phyloP scores from a whole-genome alignment of 2,113 vertebrate genomes.

The Paralichthys olivaceus region DNA sequence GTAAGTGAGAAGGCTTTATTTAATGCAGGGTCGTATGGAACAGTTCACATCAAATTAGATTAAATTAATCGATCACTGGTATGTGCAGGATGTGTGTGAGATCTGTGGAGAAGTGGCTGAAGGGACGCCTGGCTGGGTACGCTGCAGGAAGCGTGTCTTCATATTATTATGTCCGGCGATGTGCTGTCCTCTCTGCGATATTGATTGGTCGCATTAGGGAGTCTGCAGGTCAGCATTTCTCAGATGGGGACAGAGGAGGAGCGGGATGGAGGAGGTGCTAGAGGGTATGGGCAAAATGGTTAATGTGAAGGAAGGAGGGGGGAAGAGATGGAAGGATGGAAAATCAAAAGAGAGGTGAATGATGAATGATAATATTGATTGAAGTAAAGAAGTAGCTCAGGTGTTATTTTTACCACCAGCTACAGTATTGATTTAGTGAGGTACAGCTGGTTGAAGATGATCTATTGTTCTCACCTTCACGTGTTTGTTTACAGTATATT shows the following conservation, averaged over 20 bases:
- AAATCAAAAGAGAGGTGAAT: conserved; percentile 39
- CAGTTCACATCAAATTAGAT: conserved; percentile 55
- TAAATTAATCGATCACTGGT: conserved; percentile 62
- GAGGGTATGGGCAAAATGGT: conserved; percentile 19
- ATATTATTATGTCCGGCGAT: conserved; percentile 65
- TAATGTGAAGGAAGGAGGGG: conserved; percentile 6
- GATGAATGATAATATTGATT: conserved; percentile 22
- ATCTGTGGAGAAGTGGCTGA: conserved; percentile 21
- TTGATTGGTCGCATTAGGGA: conserved; percentile 74
- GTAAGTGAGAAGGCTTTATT: conserved; percentile 60
- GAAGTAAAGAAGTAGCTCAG: not conserved
- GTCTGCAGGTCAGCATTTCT: conserved; percentile 73
- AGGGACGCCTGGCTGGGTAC: conserved; percentile 35
- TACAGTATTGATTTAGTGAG: conserved; percentile 41
- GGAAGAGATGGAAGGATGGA: not conserved
- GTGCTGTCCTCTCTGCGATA: conserved; percentile 68
- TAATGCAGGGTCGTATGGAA: conserved; percentile 60
- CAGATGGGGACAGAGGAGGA: conserved; percentile 46
- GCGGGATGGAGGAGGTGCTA: conserved; percentile 25
- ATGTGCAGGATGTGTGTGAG: conserved; percentile 1
- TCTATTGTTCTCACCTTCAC: conserved; percentile 37
- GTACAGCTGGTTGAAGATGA: conserved; percentile 49
- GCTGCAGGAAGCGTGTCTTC: conserved; percentile 54
- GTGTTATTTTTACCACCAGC: conserved; percentile 14
- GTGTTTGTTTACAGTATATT: conserved; percentile 48